Conservation (phyloP, 2,888 invertebrate genomes). For the Latrodectus elegans region DNA sequence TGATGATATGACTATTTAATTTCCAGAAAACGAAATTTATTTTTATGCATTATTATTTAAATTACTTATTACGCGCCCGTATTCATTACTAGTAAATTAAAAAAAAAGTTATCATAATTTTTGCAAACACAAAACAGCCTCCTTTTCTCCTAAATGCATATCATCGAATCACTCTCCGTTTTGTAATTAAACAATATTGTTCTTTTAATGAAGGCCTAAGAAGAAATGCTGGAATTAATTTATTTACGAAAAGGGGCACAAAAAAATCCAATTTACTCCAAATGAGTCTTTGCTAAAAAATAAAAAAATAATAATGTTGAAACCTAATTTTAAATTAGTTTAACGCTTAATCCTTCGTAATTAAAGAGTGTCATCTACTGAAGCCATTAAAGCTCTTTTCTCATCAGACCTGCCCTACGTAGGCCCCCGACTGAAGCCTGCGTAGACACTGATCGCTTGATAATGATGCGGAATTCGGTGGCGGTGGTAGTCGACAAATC, state of each 20-base stretch:
- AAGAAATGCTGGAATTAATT: background rate
- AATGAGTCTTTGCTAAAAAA: background rate
- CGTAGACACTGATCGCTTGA: slow-evolving; percentile 10
- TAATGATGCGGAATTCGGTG: slow-evolving; percentile 19
- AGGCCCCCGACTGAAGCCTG: background rate
- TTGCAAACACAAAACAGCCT: no score
- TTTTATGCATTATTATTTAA: no score
- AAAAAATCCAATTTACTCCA: background rate
- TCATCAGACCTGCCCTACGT: background rate
- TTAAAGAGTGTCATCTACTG: slow-evolving; percentile 5
- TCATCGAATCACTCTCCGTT: no score
- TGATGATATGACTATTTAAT: no score
- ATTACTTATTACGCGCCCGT: no score
- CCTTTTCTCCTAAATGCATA: no score
- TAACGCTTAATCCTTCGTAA: slow-evolving; percentile 2
- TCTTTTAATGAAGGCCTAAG: background rate
- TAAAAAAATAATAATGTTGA: background rate
- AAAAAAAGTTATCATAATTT: no score
- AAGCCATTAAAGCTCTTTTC: slow-evolving; percentile 5
- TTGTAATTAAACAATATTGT: no score
- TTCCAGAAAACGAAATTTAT: no score
- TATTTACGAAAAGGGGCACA: no score
- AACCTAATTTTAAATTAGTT: slow-evolving; percentile 3
- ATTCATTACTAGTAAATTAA: no score
- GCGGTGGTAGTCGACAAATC: slow-evolving; percentile 22